Evolutionary conservation across 2,797 vertebrate genomes (phyloP).

Genomic region (Peromyscus melanophrys): DNA sequence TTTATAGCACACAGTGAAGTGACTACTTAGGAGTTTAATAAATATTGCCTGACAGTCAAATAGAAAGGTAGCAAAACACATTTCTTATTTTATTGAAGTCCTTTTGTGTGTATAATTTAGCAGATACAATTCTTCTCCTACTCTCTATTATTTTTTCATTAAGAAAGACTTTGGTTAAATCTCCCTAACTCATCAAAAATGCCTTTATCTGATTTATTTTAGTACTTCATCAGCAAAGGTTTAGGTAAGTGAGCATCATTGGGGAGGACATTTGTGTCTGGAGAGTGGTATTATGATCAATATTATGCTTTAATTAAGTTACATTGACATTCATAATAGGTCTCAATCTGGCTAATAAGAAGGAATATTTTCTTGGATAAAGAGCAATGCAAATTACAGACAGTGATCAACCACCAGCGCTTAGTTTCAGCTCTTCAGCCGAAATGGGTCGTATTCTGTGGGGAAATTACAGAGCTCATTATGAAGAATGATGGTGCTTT

Average conservation of each 20-base stretch:
- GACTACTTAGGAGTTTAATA: constrained; percentile 19
- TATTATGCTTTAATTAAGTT: constrained; percentile 83
- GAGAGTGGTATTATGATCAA: constrained; percentile 80
- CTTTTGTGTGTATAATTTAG: constrained; percentile 49
- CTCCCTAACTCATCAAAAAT: constrained; percentile 71
- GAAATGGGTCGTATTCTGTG: constrained; percentile 79
- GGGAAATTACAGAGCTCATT: constrained; percentile 86
- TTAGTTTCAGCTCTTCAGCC: constrained; percentile 76
- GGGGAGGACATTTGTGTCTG: constrained; percentile 61
- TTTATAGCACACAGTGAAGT: not conserved
- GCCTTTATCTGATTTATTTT: constrained; percentile 75
- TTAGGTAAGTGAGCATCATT: constrained; percentile 68
- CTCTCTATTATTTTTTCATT: constrained; percentile 77
- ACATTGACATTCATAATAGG: constrained; percentile 80
- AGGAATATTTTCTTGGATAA: constrained; percentile 81
- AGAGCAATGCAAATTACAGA: constrained; percentile 71
- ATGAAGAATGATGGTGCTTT: constrained; percentile 79
- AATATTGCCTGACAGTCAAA: constrained; percentile 58
- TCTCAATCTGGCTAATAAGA: constrained; percentile 80
- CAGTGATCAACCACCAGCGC: constrained; percentile 70
- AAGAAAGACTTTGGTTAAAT: constrained; percentile 81
- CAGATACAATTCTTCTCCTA: constrained; percentile 55
- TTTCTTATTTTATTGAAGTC: constrained; percentile 63
- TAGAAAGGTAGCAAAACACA: constrained; percentile 55
- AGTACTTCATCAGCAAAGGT: constrained; percentile 64